Evolutionary conservation across 2,797 vertebrate species (phyloP).

Genomic region (Notolepis coatsorum): DNA sequence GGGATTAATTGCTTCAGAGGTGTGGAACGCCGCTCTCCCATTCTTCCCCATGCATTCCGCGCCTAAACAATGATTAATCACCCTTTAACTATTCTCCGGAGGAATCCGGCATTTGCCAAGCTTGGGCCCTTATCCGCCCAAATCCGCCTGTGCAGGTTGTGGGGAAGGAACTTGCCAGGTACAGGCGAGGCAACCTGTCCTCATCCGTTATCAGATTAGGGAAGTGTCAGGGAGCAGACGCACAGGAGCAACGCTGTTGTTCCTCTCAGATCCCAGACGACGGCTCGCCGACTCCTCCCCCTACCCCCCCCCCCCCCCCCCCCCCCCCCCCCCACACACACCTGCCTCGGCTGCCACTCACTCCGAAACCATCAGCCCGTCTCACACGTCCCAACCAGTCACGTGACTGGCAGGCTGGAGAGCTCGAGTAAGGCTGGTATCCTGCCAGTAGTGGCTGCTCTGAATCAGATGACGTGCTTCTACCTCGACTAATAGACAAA

Average conservation of each 20-base stretch:
- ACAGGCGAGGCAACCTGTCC: constrained; percentile 93
- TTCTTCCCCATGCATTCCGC: constrained; percentile 96
- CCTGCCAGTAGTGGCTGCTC: constrained; percentile 52
- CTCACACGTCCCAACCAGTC: constrained; percentile 56
- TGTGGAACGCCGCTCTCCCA: constrained; percentile 98
- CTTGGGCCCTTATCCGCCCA: constrained; percentile 96
- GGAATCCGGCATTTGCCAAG: constrained; percentile 97
- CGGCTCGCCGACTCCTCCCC: constrained; percentile 44
- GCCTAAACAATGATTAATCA: constrained; percentile 99
- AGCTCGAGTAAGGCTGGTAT: constrained; percentile 40
- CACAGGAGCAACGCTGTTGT: constrained; percentile 83
- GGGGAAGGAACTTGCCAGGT: constrained; percentile 84
- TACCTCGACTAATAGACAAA: constrained; percentile 39
- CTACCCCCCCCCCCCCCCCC: not conserved
- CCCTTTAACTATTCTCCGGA: constrained; percentile 99
- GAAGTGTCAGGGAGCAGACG: constrained; percentile 92
- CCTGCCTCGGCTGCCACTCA: constrained; percentile 64
- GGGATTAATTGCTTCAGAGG: constrained; percentile 99
- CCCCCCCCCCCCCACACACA: not conserved
- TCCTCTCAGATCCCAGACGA: constrained; percentile 66
- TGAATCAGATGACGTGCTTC: constrained; percentile 47
- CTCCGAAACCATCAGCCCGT: constrained; percentile 54
- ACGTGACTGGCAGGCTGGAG: constrained; percentile 52
- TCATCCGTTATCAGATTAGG: constrained; percentile 99
- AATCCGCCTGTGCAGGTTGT: constrained; percentile 91